Conservation (phyloP, 2,113 vertebrate species). For the Agapornis roseicollis region DNA sequence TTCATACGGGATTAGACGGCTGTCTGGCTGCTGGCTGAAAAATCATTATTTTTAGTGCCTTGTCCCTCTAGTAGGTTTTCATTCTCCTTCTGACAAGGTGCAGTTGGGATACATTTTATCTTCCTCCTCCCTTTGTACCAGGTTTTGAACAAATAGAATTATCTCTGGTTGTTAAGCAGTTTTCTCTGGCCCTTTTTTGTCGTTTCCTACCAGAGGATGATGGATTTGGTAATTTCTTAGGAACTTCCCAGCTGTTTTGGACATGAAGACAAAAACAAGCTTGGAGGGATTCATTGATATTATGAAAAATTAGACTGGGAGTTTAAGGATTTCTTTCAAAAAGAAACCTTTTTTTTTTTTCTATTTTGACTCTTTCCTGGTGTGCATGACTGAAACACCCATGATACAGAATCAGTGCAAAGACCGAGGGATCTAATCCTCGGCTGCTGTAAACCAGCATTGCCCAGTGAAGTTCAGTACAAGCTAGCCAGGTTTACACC, state of each 20-base stretch:
- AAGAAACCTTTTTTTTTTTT: background rate
- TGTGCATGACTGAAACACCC: constrained; percentile 36
- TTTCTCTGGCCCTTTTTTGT: constrained; percentile 30
- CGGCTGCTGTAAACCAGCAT: background rate
- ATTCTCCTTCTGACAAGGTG: constrained; percentile 8
- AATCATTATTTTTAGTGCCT: constrained; percentile 58
- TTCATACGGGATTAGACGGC: constrained; percentile 63
- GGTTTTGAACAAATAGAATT: constrained; percentile 44
- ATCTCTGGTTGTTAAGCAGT: constrained; percentile 42
- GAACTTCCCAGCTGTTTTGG: constrained; percentile 56
- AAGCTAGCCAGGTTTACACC: background rate
- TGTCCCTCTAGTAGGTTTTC: background rate
- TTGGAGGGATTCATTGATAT: constrained; percentile 26
- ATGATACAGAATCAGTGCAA: background rate
- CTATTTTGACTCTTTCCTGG: constrained; percentile 10
- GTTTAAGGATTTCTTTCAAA: constrained; percentile 49
- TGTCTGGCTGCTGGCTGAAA: constrained; percentile 67
- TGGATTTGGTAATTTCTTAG: constrained; percentile 48
- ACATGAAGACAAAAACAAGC: constrained; percentile 35
- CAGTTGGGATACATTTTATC: constrained; percentile 49
- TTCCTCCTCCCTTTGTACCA: background rate
- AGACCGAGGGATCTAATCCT: background rate
- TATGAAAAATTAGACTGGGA: constrained; percentile 43
- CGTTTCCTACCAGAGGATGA: constrained; percentile 13
- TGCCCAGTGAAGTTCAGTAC: background rate